Evolutionary conservation across 53 echinoderm and acorn worm species (phyloP).

Genomic region (Holothuria leucospilota): DNA sequence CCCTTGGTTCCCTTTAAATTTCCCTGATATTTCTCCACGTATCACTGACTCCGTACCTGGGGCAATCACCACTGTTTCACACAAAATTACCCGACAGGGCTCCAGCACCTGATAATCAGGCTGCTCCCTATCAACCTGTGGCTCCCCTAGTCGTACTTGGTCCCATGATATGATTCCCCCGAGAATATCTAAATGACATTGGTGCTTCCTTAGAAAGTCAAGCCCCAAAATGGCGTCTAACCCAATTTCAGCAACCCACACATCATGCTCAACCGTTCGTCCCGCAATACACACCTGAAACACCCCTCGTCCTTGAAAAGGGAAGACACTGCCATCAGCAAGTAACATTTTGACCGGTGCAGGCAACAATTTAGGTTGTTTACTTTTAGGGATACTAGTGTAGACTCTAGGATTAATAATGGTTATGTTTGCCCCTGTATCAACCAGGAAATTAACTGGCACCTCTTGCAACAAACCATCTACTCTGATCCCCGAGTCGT

Average conservation of each 20-base stretch:
- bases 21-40: no score
- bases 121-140: not conserved
- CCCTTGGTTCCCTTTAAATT: not conserved
- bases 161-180: slow-evolving; percentile 19
- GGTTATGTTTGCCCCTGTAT: no score
- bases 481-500: slow-evolving; percentile 3
- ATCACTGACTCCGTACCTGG: no score
- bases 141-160: not conserved
- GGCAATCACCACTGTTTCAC: no score
- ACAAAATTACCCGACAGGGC: no score
- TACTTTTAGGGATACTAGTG: not conserved
- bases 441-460: slow-evolving; percentile 40
- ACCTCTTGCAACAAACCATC: slow-evolving; percentile 10
- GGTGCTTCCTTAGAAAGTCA: slow-evolving; percentile 32
- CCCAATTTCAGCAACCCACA: slow-evolving; percentile 50
- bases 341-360: not conserved
- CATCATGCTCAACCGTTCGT: slow-evolving; percentile 22
- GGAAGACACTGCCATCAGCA: slow-evolving; percentile 14
- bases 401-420: slow-evolving; percentile 22
- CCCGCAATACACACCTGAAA: slow-evolving; percentile 25
- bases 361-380: slow-evolving; percentile 27
- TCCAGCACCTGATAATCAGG: not conserved
- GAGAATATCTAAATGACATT: slow-evolving; percentile 13
- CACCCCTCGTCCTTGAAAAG: not conserved
- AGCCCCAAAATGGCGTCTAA: slow-evolving; percentile 32